These are phyloP conservation scores for Diarsia rubi DNA, from an alignment of 2,888 invertebrate species.

Conservation along the genomic window DNA sequence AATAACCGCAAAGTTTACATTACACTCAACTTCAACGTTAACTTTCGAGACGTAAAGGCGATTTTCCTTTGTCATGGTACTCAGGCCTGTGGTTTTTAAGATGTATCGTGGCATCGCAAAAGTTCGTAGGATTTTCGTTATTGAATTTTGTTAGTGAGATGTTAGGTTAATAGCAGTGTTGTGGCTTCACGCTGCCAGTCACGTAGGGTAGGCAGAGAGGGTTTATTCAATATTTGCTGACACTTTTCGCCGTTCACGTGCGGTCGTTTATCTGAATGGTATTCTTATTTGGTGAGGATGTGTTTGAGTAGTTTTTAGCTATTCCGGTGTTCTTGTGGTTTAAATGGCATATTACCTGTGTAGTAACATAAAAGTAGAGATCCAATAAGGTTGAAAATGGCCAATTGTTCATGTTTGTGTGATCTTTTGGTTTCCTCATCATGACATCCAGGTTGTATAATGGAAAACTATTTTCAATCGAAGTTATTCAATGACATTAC, in stretches of 20 bases:
- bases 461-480: not conserved
- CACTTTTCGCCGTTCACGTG: conserved; percentile 35
- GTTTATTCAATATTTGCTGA: conserved; percentile 52
- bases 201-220: conserved; percentile 50
- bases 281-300: conserved; percentile 18
- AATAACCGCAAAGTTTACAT: conserved; percentile 71
- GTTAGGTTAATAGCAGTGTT: conserved; percentile 71
- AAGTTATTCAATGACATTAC: not conserved
- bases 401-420: not conserved
- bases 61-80: conserved; percentile 43
- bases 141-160: conserved; percentile 79
- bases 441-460: not conserved
- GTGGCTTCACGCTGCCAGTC: conserved; percentile 50
- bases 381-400: conserved; percentile 1
- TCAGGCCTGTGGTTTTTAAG: conserved; percentile 55
- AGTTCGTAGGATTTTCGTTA: conserved; percentile 76
- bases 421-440: not conserved
- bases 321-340: not conserved
- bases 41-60: conserved; percentile 22
- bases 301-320: conserved; percentile 16
- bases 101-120: conserved; percentile 65
- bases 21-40: conserved; percentile 52
- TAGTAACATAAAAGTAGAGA: not conserved
- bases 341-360: not conserved
- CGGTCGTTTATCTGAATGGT: conserved; percentile 30